These are phyloP conservation scores for Onychostoma macrolepis DNA, from an alignment of 2,113 vertebrate species.

Conservation along the genomic window DNA sequence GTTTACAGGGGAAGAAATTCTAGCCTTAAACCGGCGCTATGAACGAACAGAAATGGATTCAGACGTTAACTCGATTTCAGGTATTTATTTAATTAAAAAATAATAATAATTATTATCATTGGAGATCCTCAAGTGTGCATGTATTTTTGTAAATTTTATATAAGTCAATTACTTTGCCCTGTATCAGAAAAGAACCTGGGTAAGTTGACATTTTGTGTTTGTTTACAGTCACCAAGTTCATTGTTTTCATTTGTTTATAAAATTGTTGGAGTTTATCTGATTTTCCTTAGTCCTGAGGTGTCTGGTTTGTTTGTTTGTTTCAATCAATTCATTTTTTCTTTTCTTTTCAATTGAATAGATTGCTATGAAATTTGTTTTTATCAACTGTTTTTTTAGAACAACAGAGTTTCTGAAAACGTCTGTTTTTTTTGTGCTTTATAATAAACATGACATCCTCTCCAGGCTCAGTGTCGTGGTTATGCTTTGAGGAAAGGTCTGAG, in stretches of 20 bases:
- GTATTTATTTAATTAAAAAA: not conserved
- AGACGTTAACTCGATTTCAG: slow-evolving; percentile 24
- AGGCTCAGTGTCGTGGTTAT: slow-evolving; percentile 83
- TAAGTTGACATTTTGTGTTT: not conserved
- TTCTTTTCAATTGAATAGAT: no score
- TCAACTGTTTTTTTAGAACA: no score
- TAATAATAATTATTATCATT: not conserved
- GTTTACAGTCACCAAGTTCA: not conserved
- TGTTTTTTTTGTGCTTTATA: no score
- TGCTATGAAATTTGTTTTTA: no score
- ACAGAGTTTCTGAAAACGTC: not conserved
- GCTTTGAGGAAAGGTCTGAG: slow-evolving; percentile 76
- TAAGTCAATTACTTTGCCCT: not conserved
- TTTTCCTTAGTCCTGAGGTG: no score
- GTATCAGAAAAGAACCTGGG: not conserved
- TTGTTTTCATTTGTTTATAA: not conserved
- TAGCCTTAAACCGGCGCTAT: no score
- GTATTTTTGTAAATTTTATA: not conserved
- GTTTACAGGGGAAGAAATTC: slow-evolving; percentile 12
- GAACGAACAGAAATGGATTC: slow-evolving; percentile 1
- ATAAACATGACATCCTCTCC: not conserved
- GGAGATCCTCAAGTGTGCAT: not conserved
- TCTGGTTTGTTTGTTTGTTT: no score
- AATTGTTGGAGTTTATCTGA: not conserved
- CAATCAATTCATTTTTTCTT: no score